phyloP scores from a whole-genome alignment of 2,797 vertebrate genomes.

The Onychomys torridus region DNA sequence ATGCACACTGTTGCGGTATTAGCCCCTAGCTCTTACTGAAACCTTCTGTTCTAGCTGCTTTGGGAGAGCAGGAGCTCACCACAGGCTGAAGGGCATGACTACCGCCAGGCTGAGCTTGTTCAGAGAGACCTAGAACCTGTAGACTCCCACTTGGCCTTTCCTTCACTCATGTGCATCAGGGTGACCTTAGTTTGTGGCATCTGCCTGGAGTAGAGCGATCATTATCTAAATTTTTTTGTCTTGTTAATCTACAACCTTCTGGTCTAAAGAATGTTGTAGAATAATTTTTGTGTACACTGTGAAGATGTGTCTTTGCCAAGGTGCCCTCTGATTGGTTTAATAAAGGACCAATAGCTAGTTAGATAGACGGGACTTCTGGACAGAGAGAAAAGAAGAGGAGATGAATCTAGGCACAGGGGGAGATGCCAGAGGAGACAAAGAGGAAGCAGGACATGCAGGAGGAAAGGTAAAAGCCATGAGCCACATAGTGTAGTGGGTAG shows the following conservation, averaged over 20 bases:
- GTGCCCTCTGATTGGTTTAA: background rate
- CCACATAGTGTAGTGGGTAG: no score
- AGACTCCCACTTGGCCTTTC: background rate
- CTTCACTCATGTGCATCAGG: background rate
- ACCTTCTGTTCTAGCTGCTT: background rate
- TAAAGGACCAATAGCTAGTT: background rate
- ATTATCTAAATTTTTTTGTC: background rate
- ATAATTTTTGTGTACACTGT: background rate
- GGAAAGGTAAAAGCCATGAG: background rate
- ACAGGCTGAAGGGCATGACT: no score
- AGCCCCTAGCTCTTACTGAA: background rate
- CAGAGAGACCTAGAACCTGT: background rate
- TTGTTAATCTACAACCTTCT: background rate
- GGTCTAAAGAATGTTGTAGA: background rate
- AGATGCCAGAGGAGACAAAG: background rate
- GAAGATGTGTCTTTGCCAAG: background rate
- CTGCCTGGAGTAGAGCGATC: background rate
- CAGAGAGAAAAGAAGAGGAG: background rate
- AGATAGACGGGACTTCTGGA: background rate
- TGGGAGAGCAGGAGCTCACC: background rate
- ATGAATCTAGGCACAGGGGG: background rate
- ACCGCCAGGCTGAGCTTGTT: no score
- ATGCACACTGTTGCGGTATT: background rate
- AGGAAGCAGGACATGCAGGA: background rate
- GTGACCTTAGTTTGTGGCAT: background rate